Percentiles rank a stretch among this genome's conserved stretches.
Conservation (phyloP, 2,113 vertebrate species). For the Podocnemis expansa region DNA sequence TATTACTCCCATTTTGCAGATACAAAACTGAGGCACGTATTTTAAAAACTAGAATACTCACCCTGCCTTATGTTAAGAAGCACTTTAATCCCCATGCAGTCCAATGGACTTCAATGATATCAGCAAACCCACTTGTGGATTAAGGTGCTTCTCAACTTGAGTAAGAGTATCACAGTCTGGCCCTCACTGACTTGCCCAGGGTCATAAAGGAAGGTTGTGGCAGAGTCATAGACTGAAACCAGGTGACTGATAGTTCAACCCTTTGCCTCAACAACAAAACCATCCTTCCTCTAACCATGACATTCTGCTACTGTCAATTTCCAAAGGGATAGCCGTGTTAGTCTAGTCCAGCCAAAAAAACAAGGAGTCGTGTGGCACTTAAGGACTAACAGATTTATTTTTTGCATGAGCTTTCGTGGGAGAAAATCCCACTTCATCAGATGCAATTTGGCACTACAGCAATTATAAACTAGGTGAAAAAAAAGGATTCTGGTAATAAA, state of each 20-base stretch:
- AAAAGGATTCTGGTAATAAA: conserved; percentile 59
- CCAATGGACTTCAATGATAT: not conserved
- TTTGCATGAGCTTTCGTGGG: no score
- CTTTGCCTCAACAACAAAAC: not conserved
- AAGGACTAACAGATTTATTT: no score
- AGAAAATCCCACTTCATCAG: conserved; percentile 53
- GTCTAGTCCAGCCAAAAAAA: no score
- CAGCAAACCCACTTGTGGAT: fast-evolving
- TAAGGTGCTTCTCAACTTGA: not conserved
- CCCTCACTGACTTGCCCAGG: not conserved
- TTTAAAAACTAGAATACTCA: not conserved
- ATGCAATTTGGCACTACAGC: conserved; percentile 62
- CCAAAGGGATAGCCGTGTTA: no score
- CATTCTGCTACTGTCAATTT: no score
- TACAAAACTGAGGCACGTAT: not conserved
- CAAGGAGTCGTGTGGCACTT: no score
- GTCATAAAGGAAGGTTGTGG: not conserved
- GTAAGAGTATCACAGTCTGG: not conserved
- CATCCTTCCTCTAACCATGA: not conserved
- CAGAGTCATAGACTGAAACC: conserved; percentile 7
- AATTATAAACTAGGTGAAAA: conserved; percentile 12
- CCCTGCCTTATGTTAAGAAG: not conserved
- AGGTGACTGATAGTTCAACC: conserved; percentile 5
- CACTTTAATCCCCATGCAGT: not conserved
- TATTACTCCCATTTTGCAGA: not conserved